These are phyloP conservation scores for Alectoris magna DNA, from an alignment of 2,797 vertebrate genomes.

Conservation along the genomic window DNA sequence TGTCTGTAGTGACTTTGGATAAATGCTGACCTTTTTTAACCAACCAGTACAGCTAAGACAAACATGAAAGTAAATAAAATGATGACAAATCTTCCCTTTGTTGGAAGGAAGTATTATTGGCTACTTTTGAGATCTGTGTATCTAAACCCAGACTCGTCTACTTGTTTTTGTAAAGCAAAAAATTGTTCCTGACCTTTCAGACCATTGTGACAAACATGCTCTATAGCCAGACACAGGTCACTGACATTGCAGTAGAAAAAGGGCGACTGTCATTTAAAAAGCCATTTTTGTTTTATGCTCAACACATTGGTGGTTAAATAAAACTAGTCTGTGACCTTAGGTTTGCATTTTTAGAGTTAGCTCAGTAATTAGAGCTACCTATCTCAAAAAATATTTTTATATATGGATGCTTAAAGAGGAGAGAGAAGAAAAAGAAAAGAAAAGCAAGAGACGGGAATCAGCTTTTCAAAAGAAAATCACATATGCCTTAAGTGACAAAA, in stretches of 20 bases:
- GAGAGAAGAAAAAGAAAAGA: neutral
- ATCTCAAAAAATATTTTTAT: neutral
- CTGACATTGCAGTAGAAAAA: neutral
- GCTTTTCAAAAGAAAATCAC: neutral
- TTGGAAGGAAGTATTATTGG: neutral
- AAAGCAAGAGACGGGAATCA: neutral
- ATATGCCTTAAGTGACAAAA: neutral
- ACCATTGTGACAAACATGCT: neutral
- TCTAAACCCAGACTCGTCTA: neutral
- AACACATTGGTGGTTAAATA: neutral
- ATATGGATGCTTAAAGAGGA: neutral
- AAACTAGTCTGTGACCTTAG: neutral
- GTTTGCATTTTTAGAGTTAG: neutral
- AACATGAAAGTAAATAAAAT: neutral
- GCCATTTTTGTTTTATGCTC: neutral
- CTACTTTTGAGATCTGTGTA: neutral
- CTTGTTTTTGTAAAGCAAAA: conserved; percentile 1
- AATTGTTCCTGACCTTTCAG: conserved; percentile 41
- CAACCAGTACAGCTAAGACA: neutral
- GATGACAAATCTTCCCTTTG: neutral
- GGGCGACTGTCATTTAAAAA: neutral
- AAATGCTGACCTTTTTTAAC: conserved; percentile 18
- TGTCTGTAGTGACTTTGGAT: neutral
- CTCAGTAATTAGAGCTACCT: neutral
- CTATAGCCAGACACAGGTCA: neutral